A percentile compares a stretch with the other conserved stretches of the same genome.
These are phyloP conservation scores for Drosophila greeni DNA, from an alignment of 2,888 invertebrate genomes.

Conservation along the genomic window DNA sequence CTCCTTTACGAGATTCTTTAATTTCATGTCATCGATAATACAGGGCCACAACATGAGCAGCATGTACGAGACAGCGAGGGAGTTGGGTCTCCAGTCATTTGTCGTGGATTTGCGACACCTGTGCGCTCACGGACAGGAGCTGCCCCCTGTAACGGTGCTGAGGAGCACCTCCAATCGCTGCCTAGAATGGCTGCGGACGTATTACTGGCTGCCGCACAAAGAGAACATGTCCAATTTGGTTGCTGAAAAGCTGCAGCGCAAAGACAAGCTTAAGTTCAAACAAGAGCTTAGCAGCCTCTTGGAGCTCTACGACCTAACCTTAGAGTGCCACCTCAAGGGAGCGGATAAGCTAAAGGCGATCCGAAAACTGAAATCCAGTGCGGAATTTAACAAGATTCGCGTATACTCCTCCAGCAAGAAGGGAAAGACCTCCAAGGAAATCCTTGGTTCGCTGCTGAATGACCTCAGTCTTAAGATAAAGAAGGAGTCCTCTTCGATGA, in stretches of 20 bases:
- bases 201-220: constrained; percentile 75
- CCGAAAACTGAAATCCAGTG: constrained; percentile 62
- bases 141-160: constrained; percentile 74
- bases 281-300: constrained; percentile 59
- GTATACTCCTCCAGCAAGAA: constrained; percentile 53
- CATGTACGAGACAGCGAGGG: constrained; percentile 77
- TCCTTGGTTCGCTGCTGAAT: constrained; percentile 44
- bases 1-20: constrained; percentile 77
- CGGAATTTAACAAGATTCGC: constrained; percentile 62
- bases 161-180: constrained; percentile 73
- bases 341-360: constrained; percentile 64
- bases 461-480: constrained; percentile 60
- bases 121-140: constrained; percentile 77
- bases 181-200: constrained; percentile 75
- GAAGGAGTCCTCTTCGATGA: constrained; percentile 48
- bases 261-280: constrained; percentile 68
- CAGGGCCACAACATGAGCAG: constrained; percentile 72
- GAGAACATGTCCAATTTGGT: constrained; percentile 68
- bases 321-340: constrained; percentile 63
- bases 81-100: constrained; percentile 77
- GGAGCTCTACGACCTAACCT: constrained; percentile 70
- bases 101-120: constrained; percentile 78
- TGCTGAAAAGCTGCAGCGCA: constrained; percentile 62
- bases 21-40: constrained; percentile 78
- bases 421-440: constrained; percentile 42